Conservation (phyloP, 2,113 vertebrate species). For the Ophiodon elongatus region DNA sequence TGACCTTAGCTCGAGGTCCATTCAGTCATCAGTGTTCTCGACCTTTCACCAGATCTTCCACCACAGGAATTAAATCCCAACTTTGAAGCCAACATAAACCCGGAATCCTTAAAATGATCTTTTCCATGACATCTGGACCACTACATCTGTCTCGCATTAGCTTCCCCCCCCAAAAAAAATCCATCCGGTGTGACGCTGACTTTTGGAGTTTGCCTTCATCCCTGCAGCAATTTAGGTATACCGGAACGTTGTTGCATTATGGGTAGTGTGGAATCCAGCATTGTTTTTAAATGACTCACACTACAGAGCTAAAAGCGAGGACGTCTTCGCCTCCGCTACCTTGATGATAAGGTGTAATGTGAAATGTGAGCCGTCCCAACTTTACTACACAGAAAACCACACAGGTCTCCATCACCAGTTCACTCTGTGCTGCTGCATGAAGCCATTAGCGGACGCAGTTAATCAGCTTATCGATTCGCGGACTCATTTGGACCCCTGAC, state of each 20-base stretch:
- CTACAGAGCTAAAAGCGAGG: not conserved
- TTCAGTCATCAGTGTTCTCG: not conserved
- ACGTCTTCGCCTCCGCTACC: not conserved
- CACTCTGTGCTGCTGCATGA: conserved; percentile 10
- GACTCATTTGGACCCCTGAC: conserved; percentile 44
- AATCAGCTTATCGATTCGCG: conserved; percentile 58
- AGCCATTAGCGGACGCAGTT: conserved; percentile 39
- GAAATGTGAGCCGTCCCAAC: not conserved
- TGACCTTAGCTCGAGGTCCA: not conserved
- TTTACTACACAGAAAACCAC: not conserved
- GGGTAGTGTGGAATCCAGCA: not conserved
- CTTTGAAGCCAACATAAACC: not conserved
- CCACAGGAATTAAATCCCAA: not conserved
- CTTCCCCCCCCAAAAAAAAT: no score
- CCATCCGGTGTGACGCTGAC: no score
- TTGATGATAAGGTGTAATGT: no score
- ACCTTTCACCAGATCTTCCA: not conserved
- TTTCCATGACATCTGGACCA: no score
- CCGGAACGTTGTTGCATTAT: not conserved
- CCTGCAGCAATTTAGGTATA: not conserved
- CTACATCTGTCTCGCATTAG: no score
- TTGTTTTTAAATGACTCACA: no score
- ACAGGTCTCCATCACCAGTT: not conserved
- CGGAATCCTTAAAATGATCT: not conserved
- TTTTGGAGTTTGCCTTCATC: no score